Conservation (phyloP, 2,797 vertebrate species). For the Lindbergichthys nudifrons region DNA sequence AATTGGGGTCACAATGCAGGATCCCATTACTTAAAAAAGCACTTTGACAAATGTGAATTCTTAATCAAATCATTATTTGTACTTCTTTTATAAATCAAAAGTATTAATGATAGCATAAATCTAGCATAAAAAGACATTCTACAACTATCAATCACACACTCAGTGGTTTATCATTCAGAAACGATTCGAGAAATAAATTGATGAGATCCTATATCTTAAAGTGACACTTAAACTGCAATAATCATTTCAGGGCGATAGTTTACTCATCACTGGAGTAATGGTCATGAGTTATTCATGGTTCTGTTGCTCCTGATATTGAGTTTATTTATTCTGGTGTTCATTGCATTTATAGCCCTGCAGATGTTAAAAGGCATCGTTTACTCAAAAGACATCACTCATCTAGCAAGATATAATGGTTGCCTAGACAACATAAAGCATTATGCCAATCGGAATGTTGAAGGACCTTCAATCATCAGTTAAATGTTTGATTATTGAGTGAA, state of each 20-base stretch:
- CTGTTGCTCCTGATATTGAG: conserved; percentile 15
- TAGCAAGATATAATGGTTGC: not conserved
- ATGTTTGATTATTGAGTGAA: conserved; percentile 25
- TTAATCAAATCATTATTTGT: conserved; percentile 1
- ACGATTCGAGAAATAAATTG: conserved; percentile 31
- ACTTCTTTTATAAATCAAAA: not conserved
- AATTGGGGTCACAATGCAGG: not conserved
- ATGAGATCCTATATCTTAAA: conserved; percentile 26
- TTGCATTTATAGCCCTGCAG: not conserved
- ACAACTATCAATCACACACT: conserved; percentile 7
- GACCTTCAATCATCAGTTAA: conserved; percentile 10
- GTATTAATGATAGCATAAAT: conserved; percentile 7
- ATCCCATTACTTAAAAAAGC: not conserved
- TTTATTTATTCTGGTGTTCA: conserved; percentile 13
- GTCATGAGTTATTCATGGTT: conserved; percentile 21
- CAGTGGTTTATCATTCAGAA: conserved; percentile 22
- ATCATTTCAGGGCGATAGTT: conserved; percentile 28
- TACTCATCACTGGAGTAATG: conserved; percentile 36
- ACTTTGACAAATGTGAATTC: not conserved
- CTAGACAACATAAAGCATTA: not conserved
- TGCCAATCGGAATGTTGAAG: conserved; percentile 8
- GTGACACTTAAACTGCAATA: conserved; percentile 38
- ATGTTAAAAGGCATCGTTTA: not conserved
- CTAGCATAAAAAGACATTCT: not conserved
- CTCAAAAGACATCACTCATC: conserved; percentile 1